These are phyloP conservation scores for Galleria mellonella DNA, from an alignment of 1,140 invertebrate genomes.

Conservation along the genomic window DNA sequence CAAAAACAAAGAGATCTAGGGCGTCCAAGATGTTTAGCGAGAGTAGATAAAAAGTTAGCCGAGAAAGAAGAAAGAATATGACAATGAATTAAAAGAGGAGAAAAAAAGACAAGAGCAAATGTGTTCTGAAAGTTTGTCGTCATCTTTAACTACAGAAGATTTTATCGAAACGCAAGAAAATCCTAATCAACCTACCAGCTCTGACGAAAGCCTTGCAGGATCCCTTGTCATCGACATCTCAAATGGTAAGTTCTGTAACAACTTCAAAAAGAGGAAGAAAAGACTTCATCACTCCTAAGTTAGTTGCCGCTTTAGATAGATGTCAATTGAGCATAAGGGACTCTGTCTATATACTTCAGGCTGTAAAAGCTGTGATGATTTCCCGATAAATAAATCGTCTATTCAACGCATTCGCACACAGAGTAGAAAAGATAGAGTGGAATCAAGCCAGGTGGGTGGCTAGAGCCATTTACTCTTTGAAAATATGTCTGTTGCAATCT, in stretches of 20 bases:
- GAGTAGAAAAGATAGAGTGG: background rate
- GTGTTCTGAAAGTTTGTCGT: background rate
- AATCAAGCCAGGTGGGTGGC: conserved; percentile 47
- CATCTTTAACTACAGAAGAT: background rate
- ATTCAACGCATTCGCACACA: background rate
- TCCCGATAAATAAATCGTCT: background rate
- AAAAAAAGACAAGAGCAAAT: background rate
- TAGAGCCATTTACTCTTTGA: conserved; percentile 55
- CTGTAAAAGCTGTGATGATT: background rate
- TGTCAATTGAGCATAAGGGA: no score
- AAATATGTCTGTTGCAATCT: conserved; percentile 29
- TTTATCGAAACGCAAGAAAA: no score
- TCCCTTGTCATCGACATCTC: no score
- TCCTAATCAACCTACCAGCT: no score
- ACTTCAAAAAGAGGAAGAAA: no score
- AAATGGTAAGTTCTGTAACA: no score
- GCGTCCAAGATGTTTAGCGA: conserved; percentile 7
- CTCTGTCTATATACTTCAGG: background rate
- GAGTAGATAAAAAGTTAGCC: background rate
- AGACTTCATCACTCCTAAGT: background rate
- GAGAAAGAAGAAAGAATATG: conserved; percentile 31
- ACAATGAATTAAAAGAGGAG: background rate
- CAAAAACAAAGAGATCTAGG: no score
- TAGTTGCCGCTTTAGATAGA: background rate
- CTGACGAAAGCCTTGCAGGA: no score